Percentiles rank a stretch among this genome's conserved stretches.
These are phyloP conservation scores for Pseudois nayaur DNA, from an alignment of 2,113 vertebrate species.

Conservation along the genomic window DNA sequence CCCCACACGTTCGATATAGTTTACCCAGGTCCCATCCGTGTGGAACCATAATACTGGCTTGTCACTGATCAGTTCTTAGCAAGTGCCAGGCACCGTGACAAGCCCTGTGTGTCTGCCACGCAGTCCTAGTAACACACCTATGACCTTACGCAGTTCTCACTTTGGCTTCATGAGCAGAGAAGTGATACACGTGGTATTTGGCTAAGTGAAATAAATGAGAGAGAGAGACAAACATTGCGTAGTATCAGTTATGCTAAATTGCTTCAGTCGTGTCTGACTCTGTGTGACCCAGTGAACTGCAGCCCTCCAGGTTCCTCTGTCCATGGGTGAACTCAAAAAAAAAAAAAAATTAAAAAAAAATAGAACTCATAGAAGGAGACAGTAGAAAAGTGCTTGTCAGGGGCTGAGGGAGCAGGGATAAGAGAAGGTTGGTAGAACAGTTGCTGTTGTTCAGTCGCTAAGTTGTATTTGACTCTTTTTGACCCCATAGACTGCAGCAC, in stretches of 20 bases:
- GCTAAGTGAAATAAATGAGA: not conserved
- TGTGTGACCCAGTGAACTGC: not conserved
- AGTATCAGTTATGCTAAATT: not conserved
- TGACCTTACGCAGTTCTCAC: not conserved
- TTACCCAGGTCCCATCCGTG: constrained; percentile 19
- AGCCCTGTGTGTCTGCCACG: not conserved
- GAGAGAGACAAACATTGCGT: not conserved
- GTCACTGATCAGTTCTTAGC: not conserved
- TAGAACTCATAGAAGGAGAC: not conserved
- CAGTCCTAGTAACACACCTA: not conserved
- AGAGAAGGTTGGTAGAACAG: not conserved
- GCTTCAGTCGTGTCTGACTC: not conserved
- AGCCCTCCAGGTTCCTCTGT: not conserved
- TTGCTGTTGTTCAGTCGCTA: not conserved
- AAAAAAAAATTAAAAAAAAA: not conserved
- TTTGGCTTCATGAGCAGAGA: not conserved
- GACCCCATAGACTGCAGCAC: not conserved
- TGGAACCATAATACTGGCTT: not conserved
- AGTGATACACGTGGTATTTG: not conserved
- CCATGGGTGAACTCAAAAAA: not conserved
- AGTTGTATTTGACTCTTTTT: not conserved
- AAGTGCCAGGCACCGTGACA: not conserved
- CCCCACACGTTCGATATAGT: not conserved
- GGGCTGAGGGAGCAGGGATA: not conserved
- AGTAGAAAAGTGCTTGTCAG: not conserved